Evolutionary conservation across 2,113 vertebrate genomes (phyloP).

Genomic region (Boulengeromyrus knoepffleri): DNA sequence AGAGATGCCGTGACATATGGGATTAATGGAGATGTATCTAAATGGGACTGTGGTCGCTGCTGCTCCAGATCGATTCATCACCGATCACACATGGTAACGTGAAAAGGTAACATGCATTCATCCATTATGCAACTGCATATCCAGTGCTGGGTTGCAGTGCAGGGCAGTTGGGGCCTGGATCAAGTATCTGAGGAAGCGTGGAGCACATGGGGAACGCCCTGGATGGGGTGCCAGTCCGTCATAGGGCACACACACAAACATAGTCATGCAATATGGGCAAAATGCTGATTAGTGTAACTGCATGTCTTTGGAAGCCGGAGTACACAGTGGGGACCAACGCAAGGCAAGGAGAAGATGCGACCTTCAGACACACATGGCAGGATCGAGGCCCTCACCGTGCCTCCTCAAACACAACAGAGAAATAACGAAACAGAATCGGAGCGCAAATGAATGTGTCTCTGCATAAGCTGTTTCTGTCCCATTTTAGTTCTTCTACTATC

Average conservation of each 20-base stretch:
- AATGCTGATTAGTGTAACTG: not conserved
- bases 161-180: not conserved
- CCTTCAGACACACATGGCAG: not conserved
- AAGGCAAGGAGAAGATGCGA: not conserved
- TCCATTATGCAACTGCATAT: not conserved
- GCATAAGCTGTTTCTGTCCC: not conserved
- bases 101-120: not conserved
- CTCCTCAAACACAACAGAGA: not conserved
- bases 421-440: not conserved
- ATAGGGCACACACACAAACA: not conserved
- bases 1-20: not conserved
- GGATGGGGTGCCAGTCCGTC: not conserved
- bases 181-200: not conserved
- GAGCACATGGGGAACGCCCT: not conserved
- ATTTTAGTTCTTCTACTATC: constrained; percentile 69
- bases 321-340: not conserved
- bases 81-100: not conserved
- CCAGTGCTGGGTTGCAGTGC: not conserved
- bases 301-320: not conserved
- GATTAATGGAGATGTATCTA: not conserved
- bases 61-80: not conserved
- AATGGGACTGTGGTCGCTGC: not conserved
- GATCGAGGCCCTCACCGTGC: not conserved
- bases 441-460: not conserved
- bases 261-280: not conserved